These are phyloP conservation scores for Benitochromis conjunctus DNA, from an alignment of 2,113 vertebrate species.

Conservation along the genomic window DNA sequence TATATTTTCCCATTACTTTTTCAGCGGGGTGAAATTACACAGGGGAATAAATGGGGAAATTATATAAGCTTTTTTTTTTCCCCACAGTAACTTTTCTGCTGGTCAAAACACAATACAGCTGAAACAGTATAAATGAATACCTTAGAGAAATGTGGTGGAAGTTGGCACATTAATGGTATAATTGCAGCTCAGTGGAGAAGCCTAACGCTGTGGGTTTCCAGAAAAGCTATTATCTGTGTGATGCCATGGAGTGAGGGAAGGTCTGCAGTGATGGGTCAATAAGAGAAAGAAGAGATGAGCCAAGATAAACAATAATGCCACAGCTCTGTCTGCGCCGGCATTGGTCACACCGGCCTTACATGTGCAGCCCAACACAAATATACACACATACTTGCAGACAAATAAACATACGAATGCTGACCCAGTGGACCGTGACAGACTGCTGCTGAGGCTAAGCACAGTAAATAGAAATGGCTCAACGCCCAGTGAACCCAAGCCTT, in stretches of 20 bases:
- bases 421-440: slow-evolving; percentile 40
- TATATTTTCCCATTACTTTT: background rate
- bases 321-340: background rate
- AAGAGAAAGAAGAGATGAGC: slow-evolving; percentile 14
- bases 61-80: background rate
- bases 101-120: background rate
- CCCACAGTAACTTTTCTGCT: background rate
- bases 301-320: slow-evolving; percentile 31
- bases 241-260: slow-evolving; percentile 2
- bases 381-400: slow-evolving; percentile 6
- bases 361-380: background rate
- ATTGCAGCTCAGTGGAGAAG: slow-evolving; percentile 42
- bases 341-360: background rate
- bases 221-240: slow-evolving; percentile 44
- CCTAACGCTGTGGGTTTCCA: slow-evolving; percentile 21
- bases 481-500: background rate
- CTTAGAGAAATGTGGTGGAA: slow-evolving; percentile 14
- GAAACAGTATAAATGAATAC: slow-evolving; percentile 1
- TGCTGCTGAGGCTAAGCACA: slow-evolving; percentile 19
- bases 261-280: slow-evolving; percentile 36
- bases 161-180: slow-evolving; percentile 33
- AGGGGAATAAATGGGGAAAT: background rate
- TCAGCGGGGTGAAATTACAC: background rate
- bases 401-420: slow-evolving; percentile 32
- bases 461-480: slow-evolving; percentile 37